These are phyloP conservation scores for Psettodes erumei DNA, from an alignment of 2,113 vertebrate genomes.

Conservation along the genomic window DNA sequence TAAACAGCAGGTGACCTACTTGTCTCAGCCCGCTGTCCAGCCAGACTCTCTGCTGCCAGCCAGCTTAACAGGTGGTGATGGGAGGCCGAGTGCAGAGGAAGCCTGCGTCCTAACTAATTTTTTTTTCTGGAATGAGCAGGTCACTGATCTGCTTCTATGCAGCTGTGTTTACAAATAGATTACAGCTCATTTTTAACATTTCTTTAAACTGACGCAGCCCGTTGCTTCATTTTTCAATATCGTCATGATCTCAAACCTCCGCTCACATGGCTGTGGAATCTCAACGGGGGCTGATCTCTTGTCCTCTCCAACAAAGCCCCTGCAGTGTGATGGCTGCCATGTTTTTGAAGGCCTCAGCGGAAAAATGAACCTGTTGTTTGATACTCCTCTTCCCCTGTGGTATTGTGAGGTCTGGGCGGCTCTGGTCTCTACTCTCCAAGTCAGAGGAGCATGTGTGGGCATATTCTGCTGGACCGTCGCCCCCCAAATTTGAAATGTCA, in stretches of 20 bases:
- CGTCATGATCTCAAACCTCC: slow-evolving; percentile 26
- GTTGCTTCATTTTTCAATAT: slow-evolving; percentile 12
- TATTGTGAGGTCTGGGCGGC: slow-evolving; percentile 63
- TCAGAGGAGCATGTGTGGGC: slow-evolving; percentile 38
- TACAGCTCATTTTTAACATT: neutral
- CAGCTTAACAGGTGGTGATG: slow-evolving; percentile 29
- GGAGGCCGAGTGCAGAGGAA: slow-evolving; percentile 13
- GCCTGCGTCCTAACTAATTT: neutral
- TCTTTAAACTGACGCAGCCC: neutral
- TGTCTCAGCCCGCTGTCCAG: slow-evolving; percentile 33
- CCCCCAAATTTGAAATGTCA: slow-evolving; percentile 24
- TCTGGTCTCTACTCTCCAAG: slow-evolving; percentile 45
- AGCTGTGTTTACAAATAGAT: slow-evolving; percentile 11
- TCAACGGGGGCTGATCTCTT: slow-evolving; percentile 64
- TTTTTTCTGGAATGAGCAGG: slow-evolving; percentile 13
- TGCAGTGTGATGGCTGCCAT: slow-evolving; percentile 61
- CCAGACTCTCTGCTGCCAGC: slow-evolving; percentile 16
- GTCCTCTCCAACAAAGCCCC: slow-evolving; percentile 66
- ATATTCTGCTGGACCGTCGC: slow-evolving; percentile 1
- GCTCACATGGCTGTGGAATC: slow-evolving; percentile 76
- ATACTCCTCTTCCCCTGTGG: slow-evolving; percentile 71
- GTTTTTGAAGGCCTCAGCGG: slow-evolving; percentile 50
- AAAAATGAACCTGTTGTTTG: slow-evolving; percentile 77
- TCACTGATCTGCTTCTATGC: neutral
- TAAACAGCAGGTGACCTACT: slow-evolving; percentile 75